Evolutionary conservation across 2,113 vertebrate genomes (phyloP).

Genomic region (Maccullochella peelii): DNA sequence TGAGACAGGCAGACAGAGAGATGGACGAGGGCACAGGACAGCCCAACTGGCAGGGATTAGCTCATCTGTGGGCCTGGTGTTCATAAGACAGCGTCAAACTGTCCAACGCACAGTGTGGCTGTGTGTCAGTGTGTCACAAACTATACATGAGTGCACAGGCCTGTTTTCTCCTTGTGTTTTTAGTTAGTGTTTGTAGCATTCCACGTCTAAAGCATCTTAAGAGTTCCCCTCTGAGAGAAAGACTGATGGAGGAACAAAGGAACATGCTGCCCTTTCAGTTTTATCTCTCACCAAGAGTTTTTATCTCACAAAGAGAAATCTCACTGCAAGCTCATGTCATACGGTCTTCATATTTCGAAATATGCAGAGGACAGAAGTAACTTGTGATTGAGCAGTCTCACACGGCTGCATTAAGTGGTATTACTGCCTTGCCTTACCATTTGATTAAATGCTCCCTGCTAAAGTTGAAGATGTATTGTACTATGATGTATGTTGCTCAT

Average conservation of each 20-base stretch:
- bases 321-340: constrained; percentile 10
- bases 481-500: constrained; percentile 43
- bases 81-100: constrained; percentile 34
- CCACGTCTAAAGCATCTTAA: constrained; percentile 30
- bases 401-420: constrained; percentile 29
- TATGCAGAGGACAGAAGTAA: constrained; percentile 6
- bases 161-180: constrained; percentile 35
- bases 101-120: not conserved
- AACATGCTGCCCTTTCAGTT: constrained; percentile 11
- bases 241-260: constrained; percentile 39
- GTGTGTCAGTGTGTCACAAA: not conserved
- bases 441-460: constrained; percentile 44
- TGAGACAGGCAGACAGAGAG: not conserved
- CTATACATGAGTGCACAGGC: not conserved
- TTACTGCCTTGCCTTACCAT: constrained; percentile 12
- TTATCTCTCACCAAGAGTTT: constrained; percentile 31
- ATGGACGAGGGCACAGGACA: not conserved
- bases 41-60: constrained; percentile 4
- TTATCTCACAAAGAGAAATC: constrained; percentile 36
- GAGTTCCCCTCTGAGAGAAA: constrained; percentile 21
- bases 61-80: constrained; percentile 30
- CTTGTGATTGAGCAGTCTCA: constrained; percentile 50
- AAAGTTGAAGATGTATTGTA: constrained; percentile 17
- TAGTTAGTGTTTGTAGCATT: constrained; percentile 34
- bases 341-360: constrained; percentile 27